These are phyloP conservation scores for Notothenia coriiceps DNA, from an alignment of 2,113 vertebrate genomes.

Conservation along the genomic window DNA sequence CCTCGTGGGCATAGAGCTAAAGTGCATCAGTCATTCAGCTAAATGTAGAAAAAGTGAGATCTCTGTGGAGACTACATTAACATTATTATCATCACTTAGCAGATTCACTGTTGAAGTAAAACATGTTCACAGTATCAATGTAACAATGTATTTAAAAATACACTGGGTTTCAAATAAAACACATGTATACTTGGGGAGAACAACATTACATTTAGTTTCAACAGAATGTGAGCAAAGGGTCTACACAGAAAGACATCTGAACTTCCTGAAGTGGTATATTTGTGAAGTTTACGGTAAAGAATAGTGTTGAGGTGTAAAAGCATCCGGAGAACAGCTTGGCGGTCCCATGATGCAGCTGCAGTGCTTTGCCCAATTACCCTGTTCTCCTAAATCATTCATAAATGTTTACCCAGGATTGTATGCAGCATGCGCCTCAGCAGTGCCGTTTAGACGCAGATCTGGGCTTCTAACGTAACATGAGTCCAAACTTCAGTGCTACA, in stretches of 20 bases:
- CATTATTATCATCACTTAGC: slow-evolving; percentile 32
- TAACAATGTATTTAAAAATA: neutral
- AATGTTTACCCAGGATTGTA: slow-evolving; percentile 68
- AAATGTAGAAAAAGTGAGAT: slow-evolving; percentile 14
- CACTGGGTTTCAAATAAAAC: neutral
- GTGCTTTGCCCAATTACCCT: slow-evolving; percentile 49
- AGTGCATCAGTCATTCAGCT: slow-evolving; percentile 13
- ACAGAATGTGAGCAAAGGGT: slow-evolving; percentile 15
- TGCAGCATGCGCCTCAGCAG: slow-evolving; percentile 52
- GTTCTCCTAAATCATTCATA: slow-evolving; percentile 78
- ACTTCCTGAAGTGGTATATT: neutral
- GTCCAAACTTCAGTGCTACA: slow-evolving; percentile 58
- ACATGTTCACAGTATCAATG: slow-evolving; percentile 15
- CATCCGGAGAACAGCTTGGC: slow-evolving; percentile 44
- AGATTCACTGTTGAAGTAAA: slow-evolving; percentile 26
- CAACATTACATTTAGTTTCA: slow-evolving; percentile 1
- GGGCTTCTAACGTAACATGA: slow-evolving; percentile 42
- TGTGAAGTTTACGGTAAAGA: slow-evolving; percentile 5
- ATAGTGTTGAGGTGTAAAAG: slow-evolving; percentile 16
- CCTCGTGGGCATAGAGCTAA: neutral
- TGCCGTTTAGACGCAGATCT: slow-evolving; percentile 59
- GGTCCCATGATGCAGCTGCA: slow-evolving; percentile 44
- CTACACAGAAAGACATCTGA: neutral
- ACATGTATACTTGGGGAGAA: neutral
- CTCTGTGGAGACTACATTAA: slow-evolving; percentile 1